Conservation (phyloP, 2,113 vertebrate species). For the Phoxinus phoxinus region DNA sequence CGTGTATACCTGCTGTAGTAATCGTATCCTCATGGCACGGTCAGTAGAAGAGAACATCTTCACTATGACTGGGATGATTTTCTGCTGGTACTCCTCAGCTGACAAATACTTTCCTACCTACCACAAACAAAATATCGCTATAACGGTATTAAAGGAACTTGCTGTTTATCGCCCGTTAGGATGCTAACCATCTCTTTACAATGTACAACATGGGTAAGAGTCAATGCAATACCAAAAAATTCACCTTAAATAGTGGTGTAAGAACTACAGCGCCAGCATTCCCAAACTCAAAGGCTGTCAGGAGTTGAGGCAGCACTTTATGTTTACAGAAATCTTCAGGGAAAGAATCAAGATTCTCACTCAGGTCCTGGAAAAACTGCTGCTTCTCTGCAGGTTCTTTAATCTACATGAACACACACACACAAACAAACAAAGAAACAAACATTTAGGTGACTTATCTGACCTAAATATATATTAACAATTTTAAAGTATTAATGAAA, state of each 20-base stretch:
- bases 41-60: constrained; percentile 96
- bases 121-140: not conserved
- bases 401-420: constrained; percentile 73
- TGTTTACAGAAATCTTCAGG: constrained; percentile 92
- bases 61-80: constrained; percentile 90
- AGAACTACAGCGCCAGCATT: constrained; percentile 87
- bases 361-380: constrained; percentile 90
- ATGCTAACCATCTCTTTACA: not conserved
- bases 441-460: not conserved
- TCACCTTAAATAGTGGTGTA: constrained; percentile 89
- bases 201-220: not conserved
- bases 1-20: constrained; percentile 84
- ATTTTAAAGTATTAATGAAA: not conserved
- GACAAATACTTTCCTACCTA: constrained; percentile 90
- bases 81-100: constrained; percentile 89
- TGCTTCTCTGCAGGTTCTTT: constrained; percentile 89
- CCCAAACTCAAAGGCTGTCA: constrained; percentile 90
- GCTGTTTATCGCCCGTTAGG: not conserved
- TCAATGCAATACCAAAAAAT: not conserved
- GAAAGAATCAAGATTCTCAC: constrained; percentile 86
- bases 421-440: constrained; percentile 6
- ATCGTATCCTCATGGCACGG: constrained; percentile 90
- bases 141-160: not conserved
- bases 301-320: constrained; percentile 90
- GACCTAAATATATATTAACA: not conserved